These are phyloP conservation scores for Lagocephalus sceleratus DNA, from an alignment of 2,797 vertebrate species.

Conservation along the genomic window DNA sequence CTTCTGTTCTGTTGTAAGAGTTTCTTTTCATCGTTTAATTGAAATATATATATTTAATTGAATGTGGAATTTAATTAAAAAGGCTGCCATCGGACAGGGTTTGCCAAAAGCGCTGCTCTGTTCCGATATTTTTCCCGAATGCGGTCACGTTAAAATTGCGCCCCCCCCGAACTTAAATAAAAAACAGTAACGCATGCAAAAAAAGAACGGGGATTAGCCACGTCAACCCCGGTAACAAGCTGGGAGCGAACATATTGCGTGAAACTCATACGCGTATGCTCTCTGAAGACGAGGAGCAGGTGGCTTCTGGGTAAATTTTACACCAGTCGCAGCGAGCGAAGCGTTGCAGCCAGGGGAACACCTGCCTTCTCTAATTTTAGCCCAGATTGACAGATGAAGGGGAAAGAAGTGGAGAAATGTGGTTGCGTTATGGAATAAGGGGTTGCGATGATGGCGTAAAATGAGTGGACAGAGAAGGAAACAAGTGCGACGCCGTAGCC, in stretches of 20 bases:
- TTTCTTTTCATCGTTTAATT: too few species aligned
- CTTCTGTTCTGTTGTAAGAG: too few species aligned
- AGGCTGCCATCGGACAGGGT: too few species aligned
- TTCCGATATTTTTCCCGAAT: too few species aligned
- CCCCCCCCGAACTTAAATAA: constrained; percentile 24
- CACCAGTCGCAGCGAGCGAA: constrained; percentile 70
- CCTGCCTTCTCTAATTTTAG: constrained; percentile 76
- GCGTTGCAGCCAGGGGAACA: constrained; percentile 71
- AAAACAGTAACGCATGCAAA: constrained; percentile 19
- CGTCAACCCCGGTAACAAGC: not conserved
- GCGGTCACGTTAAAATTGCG: constrained; percentile 20
- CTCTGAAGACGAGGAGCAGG: constrained; percentile 60
- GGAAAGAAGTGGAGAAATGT: constrained; percentile 27
- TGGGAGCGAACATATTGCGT: too few species aligned
- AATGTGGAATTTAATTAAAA: too few species aligned
- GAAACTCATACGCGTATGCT: too few species aligned
- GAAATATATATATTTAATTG: too few species aligned
- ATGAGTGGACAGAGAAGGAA: constrained; percentile 5
- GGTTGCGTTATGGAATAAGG: constrained; percentile 24
- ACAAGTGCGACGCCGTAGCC: too few species aligned
- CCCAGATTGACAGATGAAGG: constrained; percentile 64
- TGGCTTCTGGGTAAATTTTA: constrained; percentile 73
- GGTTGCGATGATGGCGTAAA: constrained; percentile 21
- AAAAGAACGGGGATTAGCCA: constrained; percentile 16
- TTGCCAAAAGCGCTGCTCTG: too few species aligned